Evolutionary conservation across 2,888 invertebrate genomes (phyloP).

Genomic region (Zhengitettix transpicula): DNA sequence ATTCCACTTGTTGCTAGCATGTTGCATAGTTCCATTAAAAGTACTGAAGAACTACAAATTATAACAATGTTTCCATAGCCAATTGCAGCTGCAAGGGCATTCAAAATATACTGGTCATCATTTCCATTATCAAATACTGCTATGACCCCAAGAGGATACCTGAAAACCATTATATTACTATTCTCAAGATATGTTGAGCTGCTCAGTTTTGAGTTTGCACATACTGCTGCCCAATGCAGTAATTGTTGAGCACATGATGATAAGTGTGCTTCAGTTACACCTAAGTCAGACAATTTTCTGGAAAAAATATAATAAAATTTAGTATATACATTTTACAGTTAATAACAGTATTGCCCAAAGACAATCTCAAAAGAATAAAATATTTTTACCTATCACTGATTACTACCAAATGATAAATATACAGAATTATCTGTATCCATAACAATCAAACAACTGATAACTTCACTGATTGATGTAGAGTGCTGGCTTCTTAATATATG

Average conservation of each 20-base stretch:
- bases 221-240: neutral
- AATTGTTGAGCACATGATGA: neutral
- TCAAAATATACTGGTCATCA: neutral
- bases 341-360: too few species aligned
- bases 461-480: too few species aligned
- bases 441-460: too few species aligned
- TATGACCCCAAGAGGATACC: neutral
- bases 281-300: too few species aligned
- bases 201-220: neutral
- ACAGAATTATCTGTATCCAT: too few species aligned
- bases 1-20: constrained; percentile 3
- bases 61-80: neutral
- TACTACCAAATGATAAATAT: too few species aligned
- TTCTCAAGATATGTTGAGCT: neutral
- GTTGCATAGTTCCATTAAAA: neutral
- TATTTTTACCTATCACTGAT: too few species aligned
- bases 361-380: too few species aligned
- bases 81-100: neutral
- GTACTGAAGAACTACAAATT: neutral
- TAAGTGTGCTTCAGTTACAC: neutral
- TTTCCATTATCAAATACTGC: neutral
- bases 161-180: neutral
- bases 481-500: too few species aligned
- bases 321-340: too few species aligned
- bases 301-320: too few species aligned